Percentiles rank a stretch among this genome's conserved stretches.
Conservation (phyloP, 2,113 vertebrate species). For the Anarrhichthys ocellatus region DNA sequence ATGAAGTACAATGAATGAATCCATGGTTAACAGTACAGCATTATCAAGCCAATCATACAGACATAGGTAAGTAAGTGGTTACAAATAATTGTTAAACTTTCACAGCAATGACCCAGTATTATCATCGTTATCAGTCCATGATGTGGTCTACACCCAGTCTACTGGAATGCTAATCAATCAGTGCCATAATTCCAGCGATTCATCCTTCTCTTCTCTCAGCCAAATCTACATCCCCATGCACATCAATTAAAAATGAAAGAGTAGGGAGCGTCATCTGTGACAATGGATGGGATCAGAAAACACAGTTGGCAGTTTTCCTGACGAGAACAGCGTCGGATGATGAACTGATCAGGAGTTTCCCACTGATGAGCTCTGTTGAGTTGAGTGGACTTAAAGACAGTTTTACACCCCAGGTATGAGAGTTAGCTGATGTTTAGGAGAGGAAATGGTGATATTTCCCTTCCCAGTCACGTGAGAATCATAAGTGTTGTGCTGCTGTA, state of each 20-base stretch:
- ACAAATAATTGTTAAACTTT: conserved; percentile 7
- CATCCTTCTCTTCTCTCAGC: conserved; percentile 3
- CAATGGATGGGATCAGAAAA: conserved; percentile 42
- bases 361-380: conserved; percentile 49
- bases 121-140: not conserved
- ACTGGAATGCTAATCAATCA: conserved; percentile 8
- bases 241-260: conserved; percentile 31
- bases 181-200: not conserved
- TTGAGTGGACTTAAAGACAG: conserved; percentile 7
- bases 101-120: not conserved
- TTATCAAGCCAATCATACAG: not conserved
- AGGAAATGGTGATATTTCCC: conserved; percentile 28
- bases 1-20: conserved; percentile 8
- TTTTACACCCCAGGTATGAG: conserved; percentile 30
- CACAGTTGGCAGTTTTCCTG: conserved; percentile 44
- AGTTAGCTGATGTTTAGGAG: conserved; percentile 37
- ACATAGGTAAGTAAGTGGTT: not conserved
- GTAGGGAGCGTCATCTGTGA: conserved; percentile 2
- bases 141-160: conserved; percentile 9
- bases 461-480: conserved; percentile 30
- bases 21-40: not conserved
- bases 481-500: conserved; percentile 41
- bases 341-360: conserved; percentile 50
- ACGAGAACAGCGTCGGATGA: conserved; percentile 44
- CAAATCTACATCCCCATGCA: conserved; percentile 24